Evolutionary conservation across 2,797 vertebrate species (phyloP).

Genomic region (Neomorphus geoffroyi): DNA sequence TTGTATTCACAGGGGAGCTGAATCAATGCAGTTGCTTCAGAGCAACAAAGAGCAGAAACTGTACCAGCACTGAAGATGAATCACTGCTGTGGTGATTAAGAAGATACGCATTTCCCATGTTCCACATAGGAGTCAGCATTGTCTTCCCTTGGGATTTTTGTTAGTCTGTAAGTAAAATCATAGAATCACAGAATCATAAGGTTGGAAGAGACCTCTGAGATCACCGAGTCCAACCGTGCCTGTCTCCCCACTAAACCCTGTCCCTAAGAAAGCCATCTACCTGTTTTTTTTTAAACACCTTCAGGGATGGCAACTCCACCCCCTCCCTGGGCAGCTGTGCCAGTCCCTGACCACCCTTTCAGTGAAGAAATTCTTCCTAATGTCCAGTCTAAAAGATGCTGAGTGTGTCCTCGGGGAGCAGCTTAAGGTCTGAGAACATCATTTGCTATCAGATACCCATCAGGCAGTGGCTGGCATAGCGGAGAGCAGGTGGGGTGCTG

Average conservation of each 20-base stretch:
- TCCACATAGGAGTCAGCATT: neutral
- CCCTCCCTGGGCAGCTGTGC: too few species aligned
- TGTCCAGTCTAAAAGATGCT: slow-evolving; percentile 45
- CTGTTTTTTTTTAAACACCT: too few species aligned
- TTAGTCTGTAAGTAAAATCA: slow-evolving; percentile 34
- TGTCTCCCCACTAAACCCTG: too few species aligned
- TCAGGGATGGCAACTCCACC: too few species aligned
- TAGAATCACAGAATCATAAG: too few species aligned
- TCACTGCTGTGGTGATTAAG: slow-evolving; percentile 9
- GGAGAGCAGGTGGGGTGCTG: neutral
- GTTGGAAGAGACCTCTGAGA: too few species aligned
- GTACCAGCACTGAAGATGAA: slow-evolving; percentile 26
- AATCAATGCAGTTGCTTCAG: neutral
- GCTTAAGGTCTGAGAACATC: slow-evolving; percentile 4
- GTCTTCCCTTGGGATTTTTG: slow-evolving; percentile 1
- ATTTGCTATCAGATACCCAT: neutral
- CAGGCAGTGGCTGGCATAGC: neutral
- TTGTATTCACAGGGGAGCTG: slow-evolving; percentile 26
- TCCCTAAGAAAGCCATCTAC: too few species aligned
- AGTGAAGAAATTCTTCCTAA: too few species aligned
- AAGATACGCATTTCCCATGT: neutral
- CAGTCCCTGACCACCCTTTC: too few species aligned
- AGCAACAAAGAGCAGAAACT: slow-evolving; percentile 21
- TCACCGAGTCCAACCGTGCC: too few species aligned
- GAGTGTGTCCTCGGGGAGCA: neutral